Conservation (phyloP, 1,140 invertebrate genomes). For the Colletes latitarsis region DNA sequence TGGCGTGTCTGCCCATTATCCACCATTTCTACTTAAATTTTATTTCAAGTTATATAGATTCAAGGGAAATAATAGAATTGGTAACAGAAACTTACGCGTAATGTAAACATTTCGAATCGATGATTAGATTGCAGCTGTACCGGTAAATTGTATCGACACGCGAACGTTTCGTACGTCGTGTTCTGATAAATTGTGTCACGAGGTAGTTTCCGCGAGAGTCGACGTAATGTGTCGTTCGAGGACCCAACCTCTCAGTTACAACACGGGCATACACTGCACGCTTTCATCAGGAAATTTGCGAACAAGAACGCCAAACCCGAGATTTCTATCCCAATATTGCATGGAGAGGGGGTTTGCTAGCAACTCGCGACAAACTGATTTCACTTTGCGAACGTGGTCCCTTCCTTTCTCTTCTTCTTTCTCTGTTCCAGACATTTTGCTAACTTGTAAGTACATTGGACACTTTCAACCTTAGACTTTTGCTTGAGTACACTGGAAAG, state of each 20-base stretch:
- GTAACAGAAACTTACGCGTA: neutral
- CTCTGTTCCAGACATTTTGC: no score
- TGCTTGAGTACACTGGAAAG: neutral
- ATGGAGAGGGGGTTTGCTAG: neutral
- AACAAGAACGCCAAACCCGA: conserved; percentile 23
- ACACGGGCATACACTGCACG: neutral
- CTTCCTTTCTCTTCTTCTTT: no score
- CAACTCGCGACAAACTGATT: neutral
- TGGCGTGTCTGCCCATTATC: no score
- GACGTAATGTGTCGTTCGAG: neutral
- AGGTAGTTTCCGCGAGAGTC: neutral
- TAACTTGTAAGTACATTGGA: neutral
- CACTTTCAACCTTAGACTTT: neutral
- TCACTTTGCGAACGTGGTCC: neutral
- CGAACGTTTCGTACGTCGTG: conserved; percentile 5
- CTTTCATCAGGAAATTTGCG: conserved; percentile 42
- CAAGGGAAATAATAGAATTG: neutral
- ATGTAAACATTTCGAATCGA: neutral
- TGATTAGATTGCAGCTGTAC: neutral
- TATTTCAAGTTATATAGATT: no score
- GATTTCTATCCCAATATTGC: conserved; percentile 25
- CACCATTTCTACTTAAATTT: no score
- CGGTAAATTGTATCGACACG: neutral
- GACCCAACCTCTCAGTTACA: neutral
- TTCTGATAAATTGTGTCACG: neutral